These are phyloP conservation scores for Schizaphis graminum DNA, from an alignment of 2,888 invertebrate species.

Conservation along the genomic window DNA sequence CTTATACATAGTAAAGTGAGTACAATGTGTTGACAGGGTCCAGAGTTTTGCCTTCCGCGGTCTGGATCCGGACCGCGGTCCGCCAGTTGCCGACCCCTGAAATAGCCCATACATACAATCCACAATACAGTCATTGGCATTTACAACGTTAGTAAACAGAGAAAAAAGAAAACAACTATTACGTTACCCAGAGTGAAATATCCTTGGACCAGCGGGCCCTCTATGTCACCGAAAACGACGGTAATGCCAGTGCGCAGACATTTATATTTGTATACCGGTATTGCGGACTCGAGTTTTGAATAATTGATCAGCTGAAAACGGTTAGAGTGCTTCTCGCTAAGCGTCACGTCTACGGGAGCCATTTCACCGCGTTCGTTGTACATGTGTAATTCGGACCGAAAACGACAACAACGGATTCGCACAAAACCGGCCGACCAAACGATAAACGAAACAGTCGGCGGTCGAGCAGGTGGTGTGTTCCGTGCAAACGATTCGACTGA, in stretches of 20 bases:
- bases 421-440: background rate
- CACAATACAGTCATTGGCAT: background rate
- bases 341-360: background rate
- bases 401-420: background rate
- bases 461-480: background rate
- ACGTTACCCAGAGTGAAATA: constrained; percentile 85
- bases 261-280: constrained; percentile 85
- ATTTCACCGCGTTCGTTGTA: background rate
- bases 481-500: background rate
- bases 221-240: constrained; percentile 86
- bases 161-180: background rate
- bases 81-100: too few species aligned
- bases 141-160: background rate
- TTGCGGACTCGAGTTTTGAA: constrained; percentile 79
- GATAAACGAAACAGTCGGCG: background rate
- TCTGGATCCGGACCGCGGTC: too few species aligned
- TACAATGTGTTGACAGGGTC: too few species aligned
- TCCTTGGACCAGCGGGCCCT: constrained; percentile 91
- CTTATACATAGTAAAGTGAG: too few species aligned
- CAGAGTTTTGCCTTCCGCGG: too few species aligned
- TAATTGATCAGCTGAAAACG: constrained; percentile 75
- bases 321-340: background rate
- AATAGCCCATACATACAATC: background rate
- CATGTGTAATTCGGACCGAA: background rate
- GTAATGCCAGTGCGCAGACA: constrained; percentile 85